phyloP scores from a whole-genome alignment of 2,797 vertebrate species.

The Onychomys arenicola region DNA sequence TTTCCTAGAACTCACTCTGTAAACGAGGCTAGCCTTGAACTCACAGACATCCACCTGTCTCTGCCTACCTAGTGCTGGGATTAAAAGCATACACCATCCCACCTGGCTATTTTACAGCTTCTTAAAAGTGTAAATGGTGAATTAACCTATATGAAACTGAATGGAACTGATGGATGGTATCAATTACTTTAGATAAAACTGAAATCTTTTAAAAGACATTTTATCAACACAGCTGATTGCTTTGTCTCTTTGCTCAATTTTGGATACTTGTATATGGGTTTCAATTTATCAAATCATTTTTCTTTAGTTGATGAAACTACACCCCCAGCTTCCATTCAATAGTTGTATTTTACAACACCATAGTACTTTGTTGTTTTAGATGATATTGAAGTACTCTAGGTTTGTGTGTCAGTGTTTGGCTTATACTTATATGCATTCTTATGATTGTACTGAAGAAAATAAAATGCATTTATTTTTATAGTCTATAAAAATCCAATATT shows the following conservation, averaged over 20 bases:
- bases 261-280: not conserved
- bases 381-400: conserved; percentile 23
- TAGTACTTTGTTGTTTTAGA: not conserved
- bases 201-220: conserved; percentile 56
- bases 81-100: not conserved
- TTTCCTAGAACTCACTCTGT: not conserved
- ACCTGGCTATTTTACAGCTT: not conserved
- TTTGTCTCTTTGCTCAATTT: not conserved
- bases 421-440: conserved; percentile 1
- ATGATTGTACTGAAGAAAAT: not conserved
- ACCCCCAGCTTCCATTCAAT: conserved; percentile 23
- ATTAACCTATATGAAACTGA: not conserved
- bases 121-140: conserved; percentile 7
- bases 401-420: not conserved
- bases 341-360: not conserved
- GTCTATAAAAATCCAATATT: not conserved
- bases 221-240: not conserved
- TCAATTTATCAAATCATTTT: not conserved
- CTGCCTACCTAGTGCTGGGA: not conserved
- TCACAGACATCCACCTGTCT: not conserved
- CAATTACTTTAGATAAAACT: conserved; percentile 1
- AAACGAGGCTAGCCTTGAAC: not conserved
- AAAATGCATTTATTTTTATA: not conserved
- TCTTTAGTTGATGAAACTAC: conserved; percentile 21
- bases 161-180: not conserved